Evolutionary conservation across 1,140 invertebrate genomes (phyloP), one percentile per base, ranked within the genome.

Genomic region (Notospermus geniculatus): DNA sequence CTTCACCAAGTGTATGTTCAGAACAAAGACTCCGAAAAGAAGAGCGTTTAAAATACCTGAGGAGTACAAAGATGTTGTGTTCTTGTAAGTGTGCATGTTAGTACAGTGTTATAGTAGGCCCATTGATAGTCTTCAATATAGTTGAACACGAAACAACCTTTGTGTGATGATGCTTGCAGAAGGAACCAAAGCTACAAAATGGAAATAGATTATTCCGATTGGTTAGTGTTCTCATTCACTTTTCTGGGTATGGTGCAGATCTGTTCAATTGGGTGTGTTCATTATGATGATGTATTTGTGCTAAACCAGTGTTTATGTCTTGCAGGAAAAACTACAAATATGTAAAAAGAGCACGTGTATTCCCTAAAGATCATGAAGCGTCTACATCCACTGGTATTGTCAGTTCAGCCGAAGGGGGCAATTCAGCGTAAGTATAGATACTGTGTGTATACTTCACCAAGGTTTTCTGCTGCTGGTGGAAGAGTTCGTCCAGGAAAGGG

Each of bases 1-100:
- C 77, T 98, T 93, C 91, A 89, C 91, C 0, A 92, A 91, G 79
- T 98, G 96, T 78, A 83, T 85, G 45, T 87, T 89, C 67, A 73
- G 87, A 9, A 87, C 87, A 0, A 86, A 87, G 68, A 84, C 88
- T 23, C 95, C 95, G 7, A 84, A 88, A 69, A 82, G 92, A 57
- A 85, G 75, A n/a, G 77, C 85, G 50, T 92, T 95, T 69, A 85
- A 85, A 71, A 78, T 97, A 30, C 91, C 93, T 1, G 76, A 80
- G 19, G 82, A 87, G 27, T 82, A 90, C 0, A 86, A 87, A 72
- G 82, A 87, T 64, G 70, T 83, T 65, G 60, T 79, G 0, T 86
- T 88, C 68, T 82, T 95, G 84, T 85, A 80, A 82, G 76, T 73
- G 75, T n/a, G n/a, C n/a, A n/a, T n/a, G n/a, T n/a, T n/a, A n/a